These are phyloP conservation scores for Drosophila ezoana DNA, from an alignment of 2,888 invertebrate species.

Conservation along the genomic window DNA sequence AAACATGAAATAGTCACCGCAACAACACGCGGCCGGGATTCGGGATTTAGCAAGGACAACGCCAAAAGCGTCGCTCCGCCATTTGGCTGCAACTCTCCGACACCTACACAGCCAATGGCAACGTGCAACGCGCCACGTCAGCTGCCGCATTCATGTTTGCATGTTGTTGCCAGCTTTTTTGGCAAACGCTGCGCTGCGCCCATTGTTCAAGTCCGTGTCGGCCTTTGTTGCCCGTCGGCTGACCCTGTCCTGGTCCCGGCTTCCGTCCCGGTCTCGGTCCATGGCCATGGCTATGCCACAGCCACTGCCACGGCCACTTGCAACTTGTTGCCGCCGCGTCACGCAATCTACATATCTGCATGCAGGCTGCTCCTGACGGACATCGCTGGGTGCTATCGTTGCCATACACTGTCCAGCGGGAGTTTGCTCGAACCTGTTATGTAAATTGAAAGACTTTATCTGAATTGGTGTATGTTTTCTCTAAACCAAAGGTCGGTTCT, in stretches of 20 bases:
- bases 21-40: constrained; percentile 18
- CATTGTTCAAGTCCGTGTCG: constrained; percentile 54
- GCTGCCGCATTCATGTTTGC: constrained; percentile 66
- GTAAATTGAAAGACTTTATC: background rate
- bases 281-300: constrained; percentile 13
- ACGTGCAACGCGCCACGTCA: constrained; percentile 22
- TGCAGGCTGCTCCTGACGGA: constrained; percentile 23
- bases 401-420: constrained; percentile 26
- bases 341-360: constrained; percentile 52
- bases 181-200: constrained; percentile 37
- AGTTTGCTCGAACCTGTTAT: background rate
- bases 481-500: too few relatives aligned
- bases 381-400: constrained; percentile 6
- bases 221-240: constrained; percentile 32
- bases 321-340: constrained; percentile 52
- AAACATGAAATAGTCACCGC: constrained; percentile 21
- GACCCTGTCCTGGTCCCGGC: constrained; percentile 5
- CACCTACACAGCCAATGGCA: constrained; percentile 45
- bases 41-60: constrained; percentile 62
- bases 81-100: constrained; percentile 26
- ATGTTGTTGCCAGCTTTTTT: constrained; percentile 65
- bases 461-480: too few relatives aligned
- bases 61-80: constrained; percentile 18
- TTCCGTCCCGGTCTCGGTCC: constrained; percentile 4
- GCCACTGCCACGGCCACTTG: constrained; percentile 33